Conservation (phyloP, 2,797 vertebrate genomes). For the Picus viridis region DNA sequence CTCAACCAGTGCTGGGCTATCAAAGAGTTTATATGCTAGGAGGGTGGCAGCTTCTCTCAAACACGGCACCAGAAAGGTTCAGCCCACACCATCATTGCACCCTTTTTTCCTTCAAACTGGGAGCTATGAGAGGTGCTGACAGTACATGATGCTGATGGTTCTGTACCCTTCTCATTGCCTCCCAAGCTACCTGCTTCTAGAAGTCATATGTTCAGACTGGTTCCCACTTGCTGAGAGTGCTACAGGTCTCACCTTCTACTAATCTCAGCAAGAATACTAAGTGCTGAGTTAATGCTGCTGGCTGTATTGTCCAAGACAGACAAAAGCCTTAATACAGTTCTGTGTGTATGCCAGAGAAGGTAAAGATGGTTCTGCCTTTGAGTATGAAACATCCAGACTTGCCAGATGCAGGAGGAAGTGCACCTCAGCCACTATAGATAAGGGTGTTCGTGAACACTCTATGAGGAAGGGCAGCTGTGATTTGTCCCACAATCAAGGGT, state of each 20-base stretch:
- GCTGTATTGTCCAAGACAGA: background rate
- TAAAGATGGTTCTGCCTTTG: background rate
- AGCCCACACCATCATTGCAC: background rate
- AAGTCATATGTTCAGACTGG: background rate
- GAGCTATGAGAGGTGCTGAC: background rate
- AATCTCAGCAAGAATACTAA: background rate
- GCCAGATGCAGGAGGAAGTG: background rate
- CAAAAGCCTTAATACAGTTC: background rate
- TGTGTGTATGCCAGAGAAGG: background rate
- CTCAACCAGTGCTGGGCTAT: background rate
- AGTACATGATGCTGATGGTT: accelerated
- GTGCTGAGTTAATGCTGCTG: background rate
- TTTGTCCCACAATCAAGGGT: background rate
- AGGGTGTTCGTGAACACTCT: background rate
- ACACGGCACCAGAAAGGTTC: background rate
- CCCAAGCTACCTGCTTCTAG: background rate
- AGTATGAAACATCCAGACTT: background rate
- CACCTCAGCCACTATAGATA: accelerated
- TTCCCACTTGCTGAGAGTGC: no score
- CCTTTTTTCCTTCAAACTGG: background rate
- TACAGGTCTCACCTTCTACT: background rate
- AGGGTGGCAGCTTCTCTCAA: background rate
- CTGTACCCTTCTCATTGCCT: accelerated
- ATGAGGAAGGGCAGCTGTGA: background rate
- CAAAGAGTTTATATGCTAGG: background rate